Evolutionary conservation across 53 echinoderm and acorn worm species (phyloP).

Genomic region (Patiria pectinifera): DNA sequence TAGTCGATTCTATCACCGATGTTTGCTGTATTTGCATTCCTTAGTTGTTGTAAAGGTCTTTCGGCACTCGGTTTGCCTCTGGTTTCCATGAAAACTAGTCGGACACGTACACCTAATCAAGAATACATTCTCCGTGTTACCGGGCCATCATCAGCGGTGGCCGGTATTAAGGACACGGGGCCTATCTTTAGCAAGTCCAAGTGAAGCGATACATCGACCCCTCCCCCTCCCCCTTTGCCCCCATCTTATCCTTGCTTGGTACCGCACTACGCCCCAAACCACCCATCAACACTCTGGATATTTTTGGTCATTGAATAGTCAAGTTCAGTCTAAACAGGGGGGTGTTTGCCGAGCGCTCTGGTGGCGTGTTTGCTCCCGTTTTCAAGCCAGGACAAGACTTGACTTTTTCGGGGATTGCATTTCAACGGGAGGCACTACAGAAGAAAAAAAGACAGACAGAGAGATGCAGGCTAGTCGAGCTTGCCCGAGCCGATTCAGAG

Average conservation of each 20-base stretch:
- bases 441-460: not conserved
- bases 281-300: constrained; percentile 20
- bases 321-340: constrained; percentile 57
- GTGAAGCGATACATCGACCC: not conserved
- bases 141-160: no score
- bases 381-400: not conserved
- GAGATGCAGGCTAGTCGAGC: constrained; percentile 2
- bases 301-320: constrained; percentile 49
- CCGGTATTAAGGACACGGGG: no score
- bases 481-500: constrained; percentile 27
- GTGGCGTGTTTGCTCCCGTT: constrained; percentile 56
- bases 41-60: no score
- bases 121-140: no score
- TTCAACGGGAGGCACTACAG: constrained; percentile 11
- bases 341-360: constrained; percentile 56
- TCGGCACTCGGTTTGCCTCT: no score
- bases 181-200: not conserved
- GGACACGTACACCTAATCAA: no score
- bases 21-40: no score
- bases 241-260: not conserved
- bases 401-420: constrained; percentile 40
- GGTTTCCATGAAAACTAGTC: no score
- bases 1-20: no score
- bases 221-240: not conserved
- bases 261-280: not conserved